Base-by-base conservation (phyloP, 2,888 invertebrate genomes). In the Brenthis daphne region DNA sequence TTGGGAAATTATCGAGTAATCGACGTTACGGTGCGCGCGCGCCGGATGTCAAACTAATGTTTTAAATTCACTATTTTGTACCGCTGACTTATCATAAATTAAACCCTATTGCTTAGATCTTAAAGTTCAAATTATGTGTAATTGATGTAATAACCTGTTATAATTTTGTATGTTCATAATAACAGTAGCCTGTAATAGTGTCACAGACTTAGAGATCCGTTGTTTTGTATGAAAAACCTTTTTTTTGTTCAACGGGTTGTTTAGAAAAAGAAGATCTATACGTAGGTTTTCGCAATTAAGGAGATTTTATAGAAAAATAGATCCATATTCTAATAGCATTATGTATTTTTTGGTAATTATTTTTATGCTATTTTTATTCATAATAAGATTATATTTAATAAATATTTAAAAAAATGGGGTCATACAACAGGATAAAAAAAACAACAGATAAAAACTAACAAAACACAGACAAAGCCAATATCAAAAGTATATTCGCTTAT, bases 1-100 rank as follows among this genome's bases (percentile, higher is more conserved):
- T 85, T 75, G 75, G 81, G 76, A 90, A 92, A 92, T 91, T 92
- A 92, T 92, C 91, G 85, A 89, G 84, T 92, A 91, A 90, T 90
- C 90, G 89, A 83, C 86, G 88, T 84, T 83, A 86, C 84, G 87
- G 83, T 89, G 90, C 90, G 89, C 88, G 79, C 82, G 83, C 89
- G 90, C 86, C 88, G 90, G 89, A 89, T 89, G 90, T 87, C 88
- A 85, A 85, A 82, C 83, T 81, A 82, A 85, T 85, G 82, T 79
- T 80, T 78, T 78, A 77, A 74, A 69, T 53, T 63, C 37, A 67
- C 65, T 74, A 76, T 74, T 75, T 73, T 63, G 65, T 68, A 68
- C 20, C 33, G 47, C 6, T 16, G 24, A 50, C 48, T 11, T 12
- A n/a, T 43, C 24, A 1, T 4, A 50, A 48, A 60, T 68, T 75